Evolutionary conservation across 1,140 invertebrate species (phyloP).

Genomic region (Bombus difficillimus): DNA sequence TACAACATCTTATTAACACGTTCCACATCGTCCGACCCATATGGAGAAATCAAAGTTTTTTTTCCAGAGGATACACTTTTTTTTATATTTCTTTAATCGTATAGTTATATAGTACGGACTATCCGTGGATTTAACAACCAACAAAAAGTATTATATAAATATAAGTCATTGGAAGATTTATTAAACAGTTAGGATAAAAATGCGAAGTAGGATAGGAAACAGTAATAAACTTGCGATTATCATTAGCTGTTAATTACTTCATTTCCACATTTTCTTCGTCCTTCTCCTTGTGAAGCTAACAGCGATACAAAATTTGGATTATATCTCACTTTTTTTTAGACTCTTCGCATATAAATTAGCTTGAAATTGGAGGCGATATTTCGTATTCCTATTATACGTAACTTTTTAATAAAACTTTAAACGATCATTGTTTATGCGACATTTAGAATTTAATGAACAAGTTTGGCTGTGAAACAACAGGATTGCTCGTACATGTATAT

Average conservation of each 20-base stretch:
- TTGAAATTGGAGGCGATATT: too few species aligned
- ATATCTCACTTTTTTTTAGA: too few species aligned
- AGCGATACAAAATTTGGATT: neutral
- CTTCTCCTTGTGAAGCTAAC: too few species aligned
- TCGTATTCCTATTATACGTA: neutral
- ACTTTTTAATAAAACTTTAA: too few species aligned
- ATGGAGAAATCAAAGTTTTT: neutral
- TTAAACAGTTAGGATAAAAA: neutral
- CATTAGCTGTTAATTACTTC: neutral
- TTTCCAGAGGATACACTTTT: too few species aligned
- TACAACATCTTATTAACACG: conserved; percentile 5
- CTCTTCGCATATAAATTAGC: too few species aligned
- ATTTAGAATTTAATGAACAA: too few species aligned
- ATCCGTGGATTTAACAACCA: too few species aligned
- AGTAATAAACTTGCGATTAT: neutral
- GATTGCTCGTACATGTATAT: neutral
- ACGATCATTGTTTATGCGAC: too few species aligned
- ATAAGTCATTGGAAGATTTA: neutral
- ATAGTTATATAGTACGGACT: too few species aligned
- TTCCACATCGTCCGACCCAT: neutral
- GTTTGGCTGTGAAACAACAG: neutral
- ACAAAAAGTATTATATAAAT: neutral
- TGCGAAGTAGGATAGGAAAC: neutral
- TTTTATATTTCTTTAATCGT: too few species aligned
- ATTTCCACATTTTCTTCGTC: neutral